Percentiles rank a stretch among this genome's conserved stretches.
Conservation (phyloP, 1,140 invertebrate genomes). For the Maniola jurtina region DNA sequence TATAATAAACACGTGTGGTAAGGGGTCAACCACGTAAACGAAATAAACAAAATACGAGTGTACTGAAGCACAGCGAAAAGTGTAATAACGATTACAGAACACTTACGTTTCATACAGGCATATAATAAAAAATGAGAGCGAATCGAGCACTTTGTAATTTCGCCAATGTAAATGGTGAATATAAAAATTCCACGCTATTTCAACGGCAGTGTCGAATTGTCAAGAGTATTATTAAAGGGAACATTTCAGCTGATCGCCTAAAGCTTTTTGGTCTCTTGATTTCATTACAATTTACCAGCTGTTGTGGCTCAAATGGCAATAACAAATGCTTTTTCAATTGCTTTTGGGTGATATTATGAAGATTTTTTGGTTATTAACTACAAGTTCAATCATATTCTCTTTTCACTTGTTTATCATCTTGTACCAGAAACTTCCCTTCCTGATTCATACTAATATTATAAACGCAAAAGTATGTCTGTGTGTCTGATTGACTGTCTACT, state of each 20-base stretch:
- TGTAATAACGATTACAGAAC: background rate
- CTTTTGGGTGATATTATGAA: too few relatives aligned
- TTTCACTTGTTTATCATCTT: background rate
- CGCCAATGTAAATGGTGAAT: constrained; percentile 9
- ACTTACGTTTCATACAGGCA: background rate
- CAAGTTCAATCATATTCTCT: background rate
- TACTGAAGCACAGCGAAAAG: too few relatives aligned
- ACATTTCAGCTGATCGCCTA: constrained; percentile 17
- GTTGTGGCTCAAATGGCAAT: constrained; percentile 3
- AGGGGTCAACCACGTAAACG: too few relatives aligned
- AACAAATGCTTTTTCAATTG: constrained; percentile 12
- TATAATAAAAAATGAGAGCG: constrained; percentile 9
- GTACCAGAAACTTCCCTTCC: too few relatives aligned
- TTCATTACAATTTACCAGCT: constrained; percentile 9
- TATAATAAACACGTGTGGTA: too few relatives aligned
- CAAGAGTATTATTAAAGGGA: constrained; percentile 17
- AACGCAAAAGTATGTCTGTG: background rate
- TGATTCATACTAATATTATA: background rate
- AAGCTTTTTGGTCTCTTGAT: constrained; percentile 17
- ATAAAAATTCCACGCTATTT: constrained; percentile 10
- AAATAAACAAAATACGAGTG: too few relatives aligned
- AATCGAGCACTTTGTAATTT: constrained; percentile 10
- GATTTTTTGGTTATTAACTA: too few relatives aligned
- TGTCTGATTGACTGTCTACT: background rate
- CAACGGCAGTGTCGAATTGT: constrained; percentile 15